Percentiles rank a stretch among this genome's conserved stretches.
phyloP scores from a whole-genome alignment of 2,888 invertebrate species.

The Ophioninae sp. region DNA sequence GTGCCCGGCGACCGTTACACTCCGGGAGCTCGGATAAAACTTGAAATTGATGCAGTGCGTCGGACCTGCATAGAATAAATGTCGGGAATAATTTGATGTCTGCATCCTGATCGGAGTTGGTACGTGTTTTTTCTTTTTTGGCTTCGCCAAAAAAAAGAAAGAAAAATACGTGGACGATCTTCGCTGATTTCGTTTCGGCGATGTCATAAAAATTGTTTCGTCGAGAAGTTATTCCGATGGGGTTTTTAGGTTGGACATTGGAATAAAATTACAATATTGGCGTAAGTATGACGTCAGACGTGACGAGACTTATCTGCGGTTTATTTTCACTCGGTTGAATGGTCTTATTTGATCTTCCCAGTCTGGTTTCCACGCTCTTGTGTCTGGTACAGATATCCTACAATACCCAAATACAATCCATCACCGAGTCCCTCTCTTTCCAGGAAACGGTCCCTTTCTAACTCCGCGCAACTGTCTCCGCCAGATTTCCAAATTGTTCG shows the following conservation, averaged over 20 bases:
- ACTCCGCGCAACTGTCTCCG: constrained; percentile 64
- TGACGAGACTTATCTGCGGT: constrained; percentile 75
- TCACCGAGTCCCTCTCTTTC: constrained; percentile 60
- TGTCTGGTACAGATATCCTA: constrained; percentile 75
- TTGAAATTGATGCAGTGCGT: constrained; percentile 79
- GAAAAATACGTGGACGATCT: neutral
- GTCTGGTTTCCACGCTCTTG: constrained; percentile 53
- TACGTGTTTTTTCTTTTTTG: constrained; percentile 1
- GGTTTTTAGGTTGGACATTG: too few relatives aligned
- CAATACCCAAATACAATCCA: constrained; percentile 75
- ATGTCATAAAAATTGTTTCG: neutral
- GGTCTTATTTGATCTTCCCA: constrained; percentile 69
- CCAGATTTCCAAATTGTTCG: constrained; percentile 65
- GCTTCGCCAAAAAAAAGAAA: neutral
- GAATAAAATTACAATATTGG: too few relatives aligned
- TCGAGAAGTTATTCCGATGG: neutral
- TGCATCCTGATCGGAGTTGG: neutral
- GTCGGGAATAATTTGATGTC: constrained; percentile 43
- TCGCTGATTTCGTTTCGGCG: neutral
- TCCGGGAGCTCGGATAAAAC: constrained; percentile 68
- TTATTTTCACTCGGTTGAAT: constrained; percentile 66
- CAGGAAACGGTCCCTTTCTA: constrained; percentile 60
- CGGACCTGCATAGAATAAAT: constrained; percentile 57
- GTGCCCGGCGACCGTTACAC: constrained; percentile 69
- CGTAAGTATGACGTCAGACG: constrained; percentile 71